Base-by-base conservation (phyloP, 2,797 vertebrate genomes). In the Pogoniulus pusillus region DNA sequence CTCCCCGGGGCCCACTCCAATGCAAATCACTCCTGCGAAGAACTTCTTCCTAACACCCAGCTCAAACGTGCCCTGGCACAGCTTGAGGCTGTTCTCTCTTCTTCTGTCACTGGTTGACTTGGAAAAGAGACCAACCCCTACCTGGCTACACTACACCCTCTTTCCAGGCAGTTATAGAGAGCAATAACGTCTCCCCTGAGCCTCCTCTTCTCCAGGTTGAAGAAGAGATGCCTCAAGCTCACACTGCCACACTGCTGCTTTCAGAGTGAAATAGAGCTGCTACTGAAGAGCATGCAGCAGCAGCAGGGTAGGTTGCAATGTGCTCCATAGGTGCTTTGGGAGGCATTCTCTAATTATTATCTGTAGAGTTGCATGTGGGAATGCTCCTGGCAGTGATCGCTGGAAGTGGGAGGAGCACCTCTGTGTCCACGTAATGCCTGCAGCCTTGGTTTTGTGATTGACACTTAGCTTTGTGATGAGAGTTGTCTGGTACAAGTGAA, bases 381-480 rank as follows among this genome's bases (percentile, higher is more conserved):
- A 85, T 85, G 39, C 66, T 66, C 51, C 47, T 65, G 66, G 35
- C 39, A 35, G 37, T 18, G 63, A 65, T 18, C 32, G 12, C 34
- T 93, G 57, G 63, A 94, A 91, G 30, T 55, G 54, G 20, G 68
- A 87, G 63, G 55, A 90, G 72, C 69, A 49, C 37, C 29, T 82
- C 5, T 1, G 43, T 59, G 78, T 65, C 78, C 79, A 10, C 0
- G 0, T 39, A 47, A 59, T 2, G 6, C 62, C 69, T 63, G 55
- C 43, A 22, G 72, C 55, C 24, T 80, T 74, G n/a, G 26, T 71
- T 80, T 86, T 49, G 14, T 77, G 72, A 59, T 29, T 94, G 82
- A 64, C 51, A 27, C 59, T 84, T 68, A 63, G 81, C 53, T 89
- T 82, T 89, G 54, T 82, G 86, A 92, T 77, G 83, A 53, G n/a